Percentiles rank a stretch among this genome's conserved stretches.
These are phyloP conservation scores for Myotis davidii DNA, from an alignment of 2,113 vertebrate genomes.

Conservation along the genomic window DNA sequence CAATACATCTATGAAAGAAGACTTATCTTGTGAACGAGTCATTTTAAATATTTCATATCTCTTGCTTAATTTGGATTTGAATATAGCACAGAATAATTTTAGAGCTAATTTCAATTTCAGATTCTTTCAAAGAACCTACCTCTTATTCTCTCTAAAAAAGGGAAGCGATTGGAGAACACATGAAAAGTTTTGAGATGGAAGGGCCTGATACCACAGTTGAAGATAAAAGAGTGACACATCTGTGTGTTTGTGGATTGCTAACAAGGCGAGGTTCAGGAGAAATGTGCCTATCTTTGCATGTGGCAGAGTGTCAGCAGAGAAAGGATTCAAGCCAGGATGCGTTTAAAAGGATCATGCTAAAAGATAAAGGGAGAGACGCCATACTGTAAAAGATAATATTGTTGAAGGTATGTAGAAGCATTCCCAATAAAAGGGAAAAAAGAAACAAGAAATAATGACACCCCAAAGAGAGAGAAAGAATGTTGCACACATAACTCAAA, in stretches of 20 bases:
- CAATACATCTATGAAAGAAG: slow-evolving; percentile 18
- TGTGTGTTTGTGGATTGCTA: slow-evolving; percentile 11
- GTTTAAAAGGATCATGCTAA: neutral
- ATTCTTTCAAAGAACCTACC: slow-evolving; percentile 16
- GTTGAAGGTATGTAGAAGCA: neutral
- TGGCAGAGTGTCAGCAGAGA: slow-evolving; percentile 34
- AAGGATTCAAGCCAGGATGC: slow-evolving; percentile 28
- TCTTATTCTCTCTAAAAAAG: slow-evolving; percentile 21
- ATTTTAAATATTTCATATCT: slow-evolving; percentile 65
- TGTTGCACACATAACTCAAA: neutral
- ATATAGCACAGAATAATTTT: slow-evolving; percentile 49
- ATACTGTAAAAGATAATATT: slow-evolving; percentile 35
- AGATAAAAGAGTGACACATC: neutral
- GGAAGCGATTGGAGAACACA: neutral
- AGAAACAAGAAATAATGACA: neutral
- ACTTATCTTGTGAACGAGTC: slow-evolving; percentile 28
- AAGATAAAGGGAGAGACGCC: neutral
- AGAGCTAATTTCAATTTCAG: slow-evolving; percentile 58
- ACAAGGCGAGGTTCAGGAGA: neutral
- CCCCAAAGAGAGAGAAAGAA: neutral
- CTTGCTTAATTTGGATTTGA: slow-evolving; percentile 54
- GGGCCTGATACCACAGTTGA: neutral
- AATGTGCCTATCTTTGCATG: neutral
- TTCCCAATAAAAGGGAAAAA: neutral
- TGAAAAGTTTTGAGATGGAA: neutral